Percentiles rank a stretch among this genome's conserved stretches.
phyloP scores from a whole-genome alignment of 2,113 vertebrate species.

The Tringa solitaria region DNA sequence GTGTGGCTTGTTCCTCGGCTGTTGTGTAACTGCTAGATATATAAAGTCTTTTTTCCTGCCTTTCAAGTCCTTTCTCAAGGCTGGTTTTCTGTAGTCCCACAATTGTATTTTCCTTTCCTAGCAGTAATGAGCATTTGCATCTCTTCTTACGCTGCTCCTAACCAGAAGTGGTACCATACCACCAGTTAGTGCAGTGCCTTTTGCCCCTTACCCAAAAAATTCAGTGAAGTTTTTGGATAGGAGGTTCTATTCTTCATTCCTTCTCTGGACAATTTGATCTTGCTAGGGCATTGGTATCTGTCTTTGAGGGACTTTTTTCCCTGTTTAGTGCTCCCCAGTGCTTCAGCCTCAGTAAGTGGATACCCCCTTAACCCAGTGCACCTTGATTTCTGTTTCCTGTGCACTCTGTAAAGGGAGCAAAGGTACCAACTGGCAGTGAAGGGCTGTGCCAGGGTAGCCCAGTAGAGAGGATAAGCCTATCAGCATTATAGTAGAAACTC shows the following conservation, averaged over 20 bases:
- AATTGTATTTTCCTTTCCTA: not conserved
- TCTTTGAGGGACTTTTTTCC: not conserved
- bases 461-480: not conserved
- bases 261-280: not conserved
- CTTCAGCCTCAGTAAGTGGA: not conserved
- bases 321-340: not conserved
- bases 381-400: not conserved
- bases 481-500: fast-evolving
- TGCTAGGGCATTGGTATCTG: fast-evolving
- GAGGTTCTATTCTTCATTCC: not conserved
- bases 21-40: not conserved
- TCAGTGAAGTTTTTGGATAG: not conserved
- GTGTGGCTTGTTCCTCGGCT: not conserved
- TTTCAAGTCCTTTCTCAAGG: not conserved
- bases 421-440: not conserved
- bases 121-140: not conserved
- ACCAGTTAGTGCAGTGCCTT: not conserved
- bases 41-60: not conserved
- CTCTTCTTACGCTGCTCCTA: not conserved
- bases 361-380: not conserved
- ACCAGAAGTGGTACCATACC: not conserved
- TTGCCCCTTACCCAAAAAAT: not conserved
- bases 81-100: not conserved
- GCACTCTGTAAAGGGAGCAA: not conserved
- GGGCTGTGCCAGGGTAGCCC: not conserved